A percentile compares a stretch with the other conserved stretches of the same genome.
These are phyloP conservation scores for Pseudococcus longispinus DNA, from an alignment of 2,888 invertebrate genomes.

Conservation along the genomic window DNA sequence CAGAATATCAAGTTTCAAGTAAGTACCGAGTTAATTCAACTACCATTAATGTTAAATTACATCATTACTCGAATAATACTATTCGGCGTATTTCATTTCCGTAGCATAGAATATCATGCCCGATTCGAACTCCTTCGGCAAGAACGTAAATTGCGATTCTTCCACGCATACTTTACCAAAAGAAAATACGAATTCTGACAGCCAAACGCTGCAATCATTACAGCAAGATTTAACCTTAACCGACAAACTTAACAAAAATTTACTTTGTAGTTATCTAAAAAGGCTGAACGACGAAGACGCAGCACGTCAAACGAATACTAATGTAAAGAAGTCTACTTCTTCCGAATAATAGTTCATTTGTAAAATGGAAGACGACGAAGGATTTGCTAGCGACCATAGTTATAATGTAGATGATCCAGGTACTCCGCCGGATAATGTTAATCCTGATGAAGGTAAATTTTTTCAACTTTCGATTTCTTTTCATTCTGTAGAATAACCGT, in stretches of 20 bases:
- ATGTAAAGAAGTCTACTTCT: background rate
- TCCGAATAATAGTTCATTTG: background rate
- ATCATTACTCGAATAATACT: background rate
- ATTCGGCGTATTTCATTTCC: background rate
- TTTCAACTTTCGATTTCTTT: background rate
- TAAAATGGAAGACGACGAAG: constrained; percentile 28
- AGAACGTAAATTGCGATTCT: background rate
- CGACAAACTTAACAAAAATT: constrained; percentile 57
- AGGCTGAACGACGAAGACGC: constrained; percentile 56
- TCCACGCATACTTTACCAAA: background rate
- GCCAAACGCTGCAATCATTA: background rate
- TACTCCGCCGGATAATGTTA: background rate
- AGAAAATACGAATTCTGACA: background rate
- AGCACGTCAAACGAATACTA: background rate
- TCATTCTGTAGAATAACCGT: background rate
- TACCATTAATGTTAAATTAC: background rate
- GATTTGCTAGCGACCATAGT: background rate
- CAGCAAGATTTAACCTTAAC: constrained; percentile 49
- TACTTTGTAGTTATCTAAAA: constrained; percentile 57
- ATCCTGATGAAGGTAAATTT: constrained; percentile 39
- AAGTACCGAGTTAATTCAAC: background rate
- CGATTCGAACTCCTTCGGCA: background rate
- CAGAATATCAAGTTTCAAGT: background rate
- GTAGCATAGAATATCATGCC: background rate
- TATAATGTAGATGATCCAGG: background rate